phyloP scores from a whole-genome alignment of 2,888 invertebrate species.

The Lymantria dispar region DNA sequence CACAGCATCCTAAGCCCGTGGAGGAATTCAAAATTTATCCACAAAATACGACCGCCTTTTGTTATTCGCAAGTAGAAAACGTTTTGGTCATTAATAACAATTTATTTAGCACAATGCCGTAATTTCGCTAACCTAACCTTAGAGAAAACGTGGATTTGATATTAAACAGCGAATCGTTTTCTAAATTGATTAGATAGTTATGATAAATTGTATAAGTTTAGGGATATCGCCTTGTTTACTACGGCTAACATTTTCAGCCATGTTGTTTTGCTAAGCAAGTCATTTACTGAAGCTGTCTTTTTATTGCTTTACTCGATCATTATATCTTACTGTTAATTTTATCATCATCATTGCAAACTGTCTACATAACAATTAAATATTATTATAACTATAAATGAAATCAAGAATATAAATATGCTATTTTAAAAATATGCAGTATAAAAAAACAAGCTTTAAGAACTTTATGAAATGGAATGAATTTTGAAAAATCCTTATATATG shows the following conservation, averaged over 20 bases:
- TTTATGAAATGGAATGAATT: too few relatives aligned
- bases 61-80: conserved; percentile 62
- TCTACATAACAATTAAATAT: too few relatives aligned
- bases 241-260: conserved; percentile 25
- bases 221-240: conserved; percentile 22
- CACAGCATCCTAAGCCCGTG: conserved; percentile 37
- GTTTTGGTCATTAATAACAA: conserved; percentile 80
- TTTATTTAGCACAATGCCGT: conserved; percentile 79
- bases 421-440: too few relatives aligned
- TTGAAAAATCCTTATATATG: too few relatives aligned
- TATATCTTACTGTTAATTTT: too few relatives aligned
- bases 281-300: not conserved
- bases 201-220: conserved; percentile 65
- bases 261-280: not conserved
- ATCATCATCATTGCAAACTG: too few relatives aligned
- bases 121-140: conserved; percentile 70
- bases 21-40: conserved; percentile 60
- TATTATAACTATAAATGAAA: too few relatives aligned
- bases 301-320: too few relatives aligned
- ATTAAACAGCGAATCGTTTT: conserved; percentile 68
- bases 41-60: conserved; percentile 64
- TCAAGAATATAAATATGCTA: too few relatives aligned
- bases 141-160: conserved; percentile 74
- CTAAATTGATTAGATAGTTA: conserved; percentile 77
- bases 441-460: too few relatives aligned